Percentiles rank a stretch among this genome's conserved stretches.
phyloP scores from a whole-genome alignment of 2,888 invertebrate genomes.

The Cryptophagus acutangulus region DNA sequence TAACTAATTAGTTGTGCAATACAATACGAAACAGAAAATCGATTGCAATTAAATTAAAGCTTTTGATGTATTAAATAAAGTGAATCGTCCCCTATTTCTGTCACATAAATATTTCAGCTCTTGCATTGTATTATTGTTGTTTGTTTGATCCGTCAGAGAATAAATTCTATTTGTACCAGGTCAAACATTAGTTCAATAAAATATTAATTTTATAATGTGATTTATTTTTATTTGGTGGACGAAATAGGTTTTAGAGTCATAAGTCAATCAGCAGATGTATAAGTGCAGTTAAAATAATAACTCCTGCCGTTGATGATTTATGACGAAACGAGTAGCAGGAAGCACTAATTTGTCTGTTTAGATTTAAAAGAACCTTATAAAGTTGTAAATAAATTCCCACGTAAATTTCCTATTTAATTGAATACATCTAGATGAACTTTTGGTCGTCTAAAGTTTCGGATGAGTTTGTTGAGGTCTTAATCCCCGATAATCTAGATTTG shows the following conservation, averaged over 20 bases:
- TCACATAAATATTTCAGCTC: constrained; percentile 5
- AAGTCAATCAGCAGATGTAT: background rate
- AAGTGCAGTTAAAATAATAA: background rate
- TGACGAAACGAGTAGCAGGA: too few species aligned
- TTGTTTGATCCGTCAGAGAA: constrained; percentile 8
- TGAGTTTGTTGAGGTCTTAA: too few species aligned
- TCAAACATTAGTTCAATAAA: constrained; percentile 17
- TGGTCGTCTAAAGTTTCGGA: too few species aligned
- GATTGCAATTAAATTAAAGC: constrained; percentile 1
- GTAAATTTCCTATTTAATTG: too few species aligned
- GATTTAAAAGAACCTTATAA: too few species aligned
- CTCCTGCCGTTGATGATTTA: constrained; percentile 1
- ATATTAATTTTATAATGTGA: constrained; percentile 19
- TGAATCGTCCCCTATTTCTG: constrained; percentile 5
- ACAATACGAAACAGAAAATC: too few species aligned
- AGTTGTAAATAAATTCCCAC: too few species aligned
- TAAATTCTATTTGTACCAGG: constrained; percentile 18
- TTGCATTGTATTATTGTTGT: background rate
- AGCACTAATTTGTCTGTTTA: background rate
- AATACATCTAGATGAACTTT: too few species aligned
- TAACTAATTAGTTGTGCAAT: too few species aligned
- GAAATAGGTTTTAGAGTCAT: background rate
- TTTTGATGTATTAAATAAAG: background rate
- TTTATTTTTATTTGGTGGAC: constrained; percentile 14
- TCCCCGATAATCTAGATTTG: too few species aligned